Conservation (phyloP, 2,888 invertebrate genomes). For the Cactoblastis cactorum region DNA sequence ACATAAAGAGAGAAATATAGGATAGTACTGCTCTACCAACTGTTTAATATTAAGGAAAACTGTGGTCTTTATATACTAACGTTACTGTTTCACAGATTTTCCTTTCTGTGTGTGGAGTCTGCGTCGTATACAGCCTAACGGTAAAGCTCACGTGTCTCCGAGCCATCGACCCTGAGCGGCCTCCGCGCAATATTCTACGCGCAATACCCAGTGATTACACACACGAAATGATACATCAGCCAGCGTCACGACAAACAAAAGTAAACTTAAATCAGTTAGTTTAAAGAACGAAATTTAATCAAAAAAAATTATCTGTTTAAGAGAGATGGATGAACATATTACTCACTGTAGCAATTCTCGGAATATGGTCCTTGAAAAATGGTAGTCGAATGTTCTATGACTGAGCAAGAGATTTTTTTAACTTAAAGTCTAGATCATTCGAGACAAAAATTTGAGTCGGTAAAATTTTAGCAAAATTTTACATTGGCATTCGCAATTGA, state of each 20-base stretch:
- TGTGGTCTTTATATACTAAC: constrained; percentile 34
- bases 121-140: constrained; percentile 67
- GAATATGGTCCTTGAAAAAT: constrained; percentile 32
- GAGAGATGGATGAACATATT: constrained; percentile 13
- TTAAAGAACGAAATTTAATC: neutral
- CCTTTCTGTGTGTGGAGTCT: constrained; percentile 63
- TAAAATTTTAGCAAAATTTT: too few relatives aligned
- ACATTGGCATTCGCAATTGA: too few relatives aligned
- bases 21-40: too few relatives aligned
- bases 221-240: constrained; percentile 27
- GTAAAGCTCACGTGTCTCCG: constrained; percentile 73
- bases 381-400: constrained; percentile 34
- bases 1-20: too few relatives aligned
- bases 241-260: constrained; percentile 12
- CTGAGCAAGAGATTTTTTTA: constrained; percentile 28
- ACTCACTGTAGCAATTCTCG: constrained; percentile 46
- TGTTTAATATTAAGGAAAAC: too few relatives aligned
- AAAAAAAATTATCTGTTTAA: neutral
- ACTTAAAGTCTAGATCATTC: too few relatives aligned
- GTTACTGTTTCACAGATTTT: constrained; percentile 59
- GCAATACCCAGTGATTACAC: constrained; percentile 41
- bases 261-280: constrained; percentile 20
- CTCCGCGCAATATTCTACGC: constrained; percentile 73
- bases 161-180: constrained; percentile 76
- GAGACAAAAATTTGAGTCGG: too few relatives aligned